These are phyloP conservation scores for Resseliella maxima DNA, from an alignment of 2,888 invertebrate genomes.

Conservation along the genomic window DNA sequence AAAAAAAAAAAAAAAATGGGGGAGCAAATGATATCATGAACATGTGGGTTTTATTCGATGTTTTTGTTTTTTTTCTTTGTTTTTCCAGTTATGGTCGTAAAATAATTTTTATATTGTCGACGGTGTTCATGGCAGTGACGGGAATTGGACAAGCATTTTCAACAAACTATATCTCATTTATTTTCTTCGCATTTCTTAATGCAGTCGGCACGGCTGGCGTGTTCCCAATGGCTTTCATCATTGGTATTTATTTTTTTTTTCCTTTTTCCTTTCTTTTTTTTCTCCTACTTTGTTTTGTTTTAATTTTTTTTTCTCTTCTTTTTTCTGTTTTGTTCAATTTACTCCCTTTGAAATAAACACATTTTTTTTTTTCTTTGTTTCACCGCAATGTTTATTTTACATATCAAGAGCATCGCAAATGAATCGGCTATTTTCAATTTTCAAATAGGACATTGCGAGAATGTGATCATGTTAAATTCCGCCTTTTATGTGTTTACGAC, in stretches of 20 bases:
- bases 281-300: not conserved
- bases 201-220: slow-evolving; percentile 74
- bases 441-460: not conserved
- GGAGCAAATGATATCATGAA: not conserved
- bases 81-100: slow-evolving; percentile 72
- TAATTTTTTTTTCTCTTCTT: not conserved
- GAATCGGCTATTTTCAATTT: not conserved
- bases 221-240: slow-evolving; percentile 72
- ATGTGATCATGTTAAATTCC: not conserved
- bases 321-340: not conserved
- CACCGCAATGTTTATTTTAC: slow-evolving; percentile 58
- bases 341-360: slow-evolving; percentile 58
- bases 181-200: slow-evolving; percentile 70
- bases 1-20: not conserved
- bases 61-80: not conserved
- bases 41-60: not conserved
- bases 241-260: slow-evolving; percentile 64
- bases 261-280: not conserved
- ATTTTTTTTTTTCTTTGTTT: too few relatives aligned
- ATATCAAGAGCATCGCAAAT: not conserved
- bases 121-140: slow-evolving; percentile 71
- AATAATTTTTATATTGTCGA: slow-evolving; percentile 71
- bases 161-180: slow-evolving; percentile 70
- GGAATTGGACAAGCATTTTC: slow-evolving; percentile 71
- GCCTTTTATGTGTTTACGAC: not conserved